Percentiles rank a stretch among this genome's conserved stretches.
Evolutionary conservation across 2,888 invertebrate genomes (phyloP).

Genomic region (Troides oblongomaculatus): DNA sequence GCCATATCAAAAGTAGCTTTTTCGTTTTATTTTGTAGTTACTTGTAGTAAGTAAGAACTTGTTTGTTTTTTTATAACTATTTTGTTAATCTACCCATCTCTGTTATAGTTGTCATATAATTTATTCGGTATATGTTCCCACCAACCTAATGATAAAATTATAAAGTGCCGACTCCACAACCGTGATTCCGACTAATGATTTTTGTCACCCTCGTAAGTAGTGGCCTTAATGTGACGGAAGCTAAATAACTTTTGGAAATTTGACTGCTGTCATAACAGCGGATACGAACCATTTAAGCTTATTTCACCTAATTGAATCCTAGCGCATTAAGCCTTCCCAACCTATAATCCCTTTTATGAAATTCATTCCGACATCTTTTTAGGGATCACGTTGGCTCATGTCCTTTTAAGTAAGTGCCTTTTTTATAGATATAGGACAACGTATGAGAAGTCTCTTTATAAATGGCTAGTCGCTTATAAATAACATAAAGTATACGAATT

Average conservation of each 20-base stretch:
- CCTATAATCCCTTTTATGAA: constrained; percentile 75
- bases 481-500: neutral
- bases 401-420: constrained; percentile 49
- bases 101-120: neutral
- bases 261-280: constrained; percentile 76
- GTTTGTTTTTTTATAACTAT: neutral
- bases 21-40: neutral
- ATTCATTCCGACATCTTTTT: constrained; percentile 71
- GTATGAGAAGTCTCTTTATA: neutral
- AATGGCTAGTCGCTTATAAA: neutral
- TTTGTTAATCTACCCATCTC: neutral
- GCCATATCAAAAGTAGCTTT: neutral
- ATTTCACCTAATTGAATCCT: constrained; percentile 79
- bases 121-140: constrained; percentile 11
- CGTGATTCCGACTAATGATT: constrained; percentile 41
- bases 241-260: constrained; percentile 60
- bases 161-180: constrained; percentile 32
- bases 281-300: constrained; percentile 77
- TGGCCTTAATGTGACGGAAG: constrained; percentile 59
- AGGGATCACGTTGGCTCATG: constrained; percentile 56
- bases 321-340: constrained; percentile 69
- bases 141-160: constrained; percentile 25
- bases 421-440: constrained; percentile 16
- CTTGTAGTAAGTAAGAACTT: neutral
- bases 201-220: constrained; percentile 52